Evolutionary conservation across 2,888 invertebrate species (phyloP), one percentile per base, ranked within the genome.

Genomic region (Seira musarum): DNA sequence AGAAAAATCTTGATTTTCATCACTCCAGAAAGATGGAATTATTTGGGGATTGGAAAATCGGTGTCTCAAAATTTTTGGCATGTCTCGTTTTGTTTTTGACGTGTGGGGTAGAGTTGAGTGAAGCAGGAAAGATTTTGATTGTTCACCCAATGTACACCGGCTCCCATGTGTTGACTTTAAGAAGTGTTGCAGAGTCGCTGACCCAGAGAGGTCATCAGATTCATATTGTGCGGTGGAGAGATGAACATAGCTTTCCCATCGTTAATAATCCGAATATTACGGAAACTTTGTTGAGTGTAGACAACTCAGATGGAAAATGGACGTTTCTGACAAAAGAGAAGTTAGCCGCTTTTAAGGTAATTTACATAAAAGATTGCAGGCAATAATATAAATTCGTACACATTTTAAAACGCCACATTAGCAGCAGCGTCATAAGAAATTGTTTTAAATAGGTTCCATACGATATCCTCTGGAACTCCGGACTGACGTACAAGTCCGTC

Each of bases 81-180:
- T 30, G 30, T 30, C 22, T 65, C 1, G n/a, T 71, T 6, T 25
- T 66, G 30, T 60, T 66, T 22, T 21, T 78, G 13, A 49, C 64
- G 21, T 53, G n/a, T 60, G 72, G 49, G 61, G 67, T 78, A 30
- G 67, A 67, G 25, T 19, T 49, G 10, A 78, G 71, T 67, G 35
- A 70, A 1, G 78, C 78, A 22, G 78, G 78, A 25, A 87, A 87
- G 46, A 86, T 88, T 21, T 77, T 88, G 22, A 87, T 88, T 53
- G 80, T 88, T 46, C 88, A 88, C 82, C 88, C 88, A 6, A 85
- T 88, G 75, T 87, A 87, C 78, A 86, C 87, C 13, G 87, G 87
- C 19, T 87, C 87, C 49, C 88, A 88, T 81, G 87, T 87, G 19
- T 75, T 87, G 19, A 87, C 87, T 5, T 77, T 88, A 64, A 81